Evolutionary conservation across 2,888 invertebrate genomes (phyloP).

Genomic region (Aporophyla nigra): DNA sequence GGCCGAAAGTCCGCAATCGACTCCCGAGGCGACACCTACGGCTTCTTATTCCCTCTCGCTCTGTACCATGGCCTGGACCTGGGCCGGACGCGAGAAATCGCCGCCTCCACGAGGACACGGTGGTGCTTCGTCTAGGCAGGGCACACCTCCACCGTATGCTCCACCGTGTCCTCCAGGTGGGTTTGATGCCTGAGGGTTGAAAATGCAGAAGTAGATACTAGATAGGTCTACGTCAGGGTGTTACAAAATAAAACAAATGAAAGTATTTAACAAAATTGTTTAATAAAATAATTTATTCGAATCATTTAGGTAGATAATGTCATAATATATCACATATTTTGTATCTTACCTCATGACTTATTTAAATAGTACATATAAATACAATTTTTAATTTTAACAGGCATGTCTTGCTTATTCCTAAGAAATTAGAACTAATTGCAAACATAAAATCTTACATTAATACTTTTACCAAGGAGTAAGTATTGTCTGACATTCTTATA

Average conservation of each 20-base stretch:
- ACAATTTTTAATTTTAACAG: slow-evolving; percentile 11
- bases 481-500: not conserved
- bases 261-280: slow-evolving; percentile 30
- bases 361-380: not conserved
- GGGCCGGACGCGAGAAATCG: no score
- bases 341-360: slow-evolving; percentile 28
- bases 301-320: slow-evolving; percentile 37
- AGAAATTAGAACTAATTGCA: slow-evolving; percentile 29
- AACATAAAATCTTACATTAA: slow-evolving; percentile 27
- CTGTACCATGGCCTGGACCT: no score
- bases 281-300: slow-evolving; percentile 39
- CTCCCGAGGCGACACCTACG: no score
- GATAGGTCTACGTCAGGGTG: not conserved
- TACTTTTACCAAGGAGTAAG: slow-evolving; percentile 29
- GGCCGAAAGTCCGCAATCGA: no score
- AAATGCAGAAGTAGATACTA: not conserved
- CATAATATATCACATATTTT: slow-evolving; percentile 52
- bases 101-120: no score
- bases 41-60: no score
- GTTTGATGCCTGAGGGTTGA: not conserved
- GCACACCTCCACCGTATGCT: no score
- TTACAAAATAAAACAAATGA: slow-evolving; percentile 32
- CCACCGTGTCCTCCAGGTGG: no score
- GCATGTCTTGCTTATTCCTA: slow-evolving; percentile 21
- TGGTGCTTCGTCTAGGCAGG: no score